phyloP scores from a whole-genome alignment of 1,140 invertebrate species.

The Philopotamus ludificatus region DNA sequence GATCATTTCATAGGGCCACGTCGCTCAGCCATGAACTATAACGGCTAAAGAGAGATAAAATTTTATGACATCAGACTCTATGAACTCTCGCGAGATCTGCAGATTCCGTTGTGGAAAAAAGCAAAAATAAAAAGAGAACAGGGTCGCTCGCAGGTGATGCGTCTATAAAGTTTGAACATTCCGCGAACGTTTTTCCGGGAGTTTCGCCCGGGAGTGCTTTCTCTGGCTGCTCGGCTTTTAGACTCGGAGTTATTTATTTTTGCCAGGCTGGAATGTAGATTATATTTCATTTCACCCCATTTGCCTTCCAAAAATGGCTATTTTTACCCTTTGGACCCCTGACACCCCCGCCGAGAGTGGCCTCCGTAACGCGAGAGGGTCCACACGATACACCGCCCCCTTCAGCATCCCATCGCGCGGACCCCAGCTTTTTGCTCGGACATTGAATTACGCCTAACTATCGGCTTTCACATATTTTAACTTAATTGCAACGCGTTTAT shows the following conservation, averaged over 20 bases:
- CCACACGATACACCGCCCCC: constrained; percentile 1
- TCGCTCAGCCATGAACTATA: too few relatives aligned
- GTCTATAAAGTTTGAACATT: not conserved
- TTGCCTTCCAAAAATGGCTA: constrained; percentile 27
- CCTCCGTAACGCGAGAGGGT: not conserved
- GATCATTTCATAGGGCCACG: too few relatives aligned
- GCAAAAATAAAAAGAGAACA: too few relatives aligned
- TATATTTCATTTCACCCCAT: constrained; percentile 37
- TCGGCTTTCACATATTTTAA: constrained; percentile 6
- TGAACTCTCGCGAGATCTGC: too few relatives aligned
- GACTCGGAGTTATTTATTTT: constrained; percentile 23
- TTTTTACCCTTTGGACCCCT: constrained; percentile 30
- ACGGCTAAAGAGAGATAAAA: too few relatives aligned
- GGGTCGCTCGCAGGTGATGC: too few relatives aligned
- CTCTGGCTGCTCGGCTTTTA: not conserved
- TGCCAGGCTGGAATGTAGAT: constrained; percentile 23
- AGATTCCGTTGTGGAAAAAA: too few relatives aligned
- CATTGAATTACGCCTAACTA: constrained; percentile 8
- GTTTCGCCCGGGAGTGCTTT: not conserved
- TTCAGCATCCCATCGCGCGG: not conserved
- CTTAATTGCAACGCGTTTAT: not conserved
- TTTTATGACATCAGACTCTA: too few relatives aligned
- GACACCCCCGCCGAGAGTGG: constrained; percentile 6
- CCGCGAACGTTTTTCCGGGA: constrained; percentile 1
- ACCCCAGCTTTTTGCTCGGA: constrained; percentile 3